Base-by-base conservation (phyloP, 2,888 invertebrate species). In the Tipula helvola region DNA sequence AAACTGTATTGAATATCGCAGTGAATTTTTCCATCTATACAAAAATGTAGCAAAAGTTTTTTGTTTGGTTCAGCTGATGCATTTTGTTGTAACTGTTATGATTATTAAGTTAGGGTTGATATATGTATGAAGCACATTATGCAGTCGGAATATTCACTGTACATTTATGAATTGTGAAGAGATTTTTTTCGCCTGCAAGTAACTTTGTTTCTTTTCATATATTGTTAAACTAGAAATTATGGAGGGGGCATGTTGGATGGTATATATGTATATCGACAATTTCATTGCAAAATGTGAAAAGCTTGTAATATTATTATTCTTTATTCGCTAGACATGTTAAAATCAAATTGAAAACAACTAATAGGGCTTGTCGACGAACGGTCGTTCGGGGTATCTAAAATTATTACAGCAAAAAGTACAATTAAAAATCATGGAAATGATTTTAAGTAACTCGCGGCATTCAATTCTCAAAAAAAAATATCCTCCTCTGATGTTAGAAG, bases 111-210 rank as follows among this genome's bases (percentile, higher is more conserved):
- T n/a, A n/a, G 5, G 16, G 16, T 5, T 71, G 71, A 71, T n/a
- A 71, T 52, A 28, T 71, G 28, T 52, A 28, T 71, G 28, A 12
- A 10, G 8, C 71, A 52, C n/a, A 52, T 52, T 52, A 1, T 52
- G 52, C n/a, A 5, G 18, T 1, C 3, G 10, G 28, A 71, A 71
- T 71, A 71, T 71, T 71, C 18, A 71, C 8, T 28, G 18, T 71
- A 10, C 12, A 71, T 71, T n/a, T 10, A 71, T 71, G 71, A 71
- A 10, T 71, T 71, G 10, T 28, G 28, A 16, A 52, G 16, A 7
- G 16, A 0, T 52, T 18, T 71, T 71, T 28, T 18, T 12, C 90
- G 90, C 3, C 89, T 39, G 39, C 39, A 28, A 28, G 28, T 28
- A 28, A 28, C 28, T 28, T 28, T 28, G 28, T 28, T 28, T 28